Conservation (phyloP, 2,113 vertebrate genomes). For the Albula goreensis region DNA sequence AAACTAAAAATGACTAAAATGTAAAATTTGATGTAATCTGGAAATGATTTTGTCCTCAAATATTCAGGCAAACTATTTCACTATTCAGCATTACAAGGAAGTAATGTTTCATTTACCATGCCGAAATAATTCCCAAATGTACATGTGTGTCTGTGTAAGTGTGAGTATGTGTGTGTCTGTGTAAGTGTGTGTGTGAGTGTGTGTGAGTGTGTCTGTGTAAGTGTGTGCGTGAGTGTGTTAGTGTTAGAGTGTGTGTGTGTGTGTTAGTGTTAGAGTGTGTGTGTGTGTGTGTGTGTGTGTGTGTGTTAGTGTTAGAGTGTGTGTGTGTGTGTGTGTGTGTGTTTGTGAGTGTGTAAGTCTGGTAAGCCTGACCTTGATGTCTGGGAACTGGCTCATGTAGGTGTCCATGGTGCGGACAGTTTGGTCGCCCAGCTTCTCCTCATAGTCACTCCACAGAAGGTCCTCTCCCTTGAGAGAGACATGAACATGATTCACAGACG, state of each 20-base stretch:
- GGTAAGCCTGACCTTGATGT: slow-evolving; percentile 74
- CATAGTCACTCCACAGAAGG: slow-evolving; percentile 91
- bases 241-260: slow-evolving; percentile 31
- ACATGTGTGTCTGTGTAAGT: too few relatives aligned
- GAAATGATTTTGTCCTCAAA: too few relatives aligned
- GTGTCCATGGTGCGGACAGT: slow-evolving; percentile 84
- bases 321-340: not conserved
- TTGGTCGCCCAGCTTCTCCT: slow-evolving; percentile 86
- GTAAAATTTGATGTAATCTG: too few relatives aligned
- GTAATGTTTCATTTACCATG: too few relatives aligned
- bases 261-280: slow-evolving; percentile 19
- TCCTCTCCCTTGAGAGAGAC: slow-evolving; percentile 79
- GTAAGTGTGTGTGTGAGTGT: not conserved
- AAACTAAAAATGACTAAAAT: too few relatives aligned
- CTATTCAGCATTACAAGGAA: too few relatives aligned
- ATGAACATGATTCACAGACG: not conserved
- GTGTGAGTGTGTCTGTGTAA: too few relatives aligned
- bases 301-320: not conserved
- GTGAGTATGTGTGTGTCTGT: not conserved
- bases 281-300: not conserved
- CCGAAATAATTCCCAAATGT: too few relatives aligned
- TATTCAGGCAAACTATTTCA: too few relatives aligned
- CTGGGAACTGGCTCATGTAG: slow-evolving; percentile 86
- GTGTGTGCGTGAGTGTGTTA: slow-evolving; percentile 18
- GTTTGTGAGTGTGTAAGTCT: not conserved